Evolutionary conservation across 2,888 invertebrate species (phyloP), one percentile per base, ranked within the genome.

Genomic region (Ctenicera cuprea): DNA sequence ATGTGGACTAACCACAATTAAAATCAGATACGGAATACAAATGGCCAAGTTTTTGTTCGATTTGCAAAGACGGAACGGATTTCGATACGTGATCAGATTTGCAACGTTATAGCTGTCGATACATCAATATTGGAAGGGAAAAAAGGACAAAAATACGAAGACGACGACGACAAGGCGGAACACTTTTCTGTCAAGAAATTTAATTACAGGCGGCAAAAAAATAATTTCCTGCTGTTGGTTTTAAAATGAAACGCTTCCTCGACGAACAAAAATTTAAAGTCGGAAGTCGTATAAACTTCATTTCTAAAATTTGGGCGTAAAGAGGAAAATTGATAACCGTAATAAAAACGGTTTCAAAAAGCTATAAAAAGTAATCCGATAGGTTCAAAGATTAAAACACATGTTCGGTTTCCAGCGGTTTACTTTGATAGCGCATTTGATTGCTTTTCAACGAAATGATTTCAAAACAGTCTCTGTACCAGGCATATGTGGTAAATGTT

Each of bases 1-100:
- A 45, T 62, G 69, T 61, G 38, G 48, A 50, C 61, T 30, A 50
- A 59, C 41, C 18, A 37, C 69, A 59, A 69, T 61, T 61, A 69
- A 26, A 61, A 59, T 61, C 69, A 52, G 59, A 37, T 26, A 30
- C 54, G n/a, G 68, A 52, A 61, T 61, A 61, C 41, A 41, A 61
- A 61, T 37, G 37, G 18, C n/a, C 4, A 9, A 14, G 26, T 54
- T 54, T 54, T 54, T 54, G 54, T 18, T 48, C 54, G 14, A 30
- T 26, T 68, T 59, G 48, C 37, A 26, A 59, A 30, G 26, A 59
- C 59, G 18, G 18, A 72, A 73, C 73, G 73, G 73, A 50, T 67
- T 57, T 62, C 33, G 30, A 20, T 66, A 68, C 73, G 73, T 73
- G 73, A 73, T 38, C 41, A 22, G 67, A 67, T 62, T 67, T 33